phyloP scores from a whole-genome alignment of 2,797 vertebrate genomes.

The Mycteria americana region DNA sequence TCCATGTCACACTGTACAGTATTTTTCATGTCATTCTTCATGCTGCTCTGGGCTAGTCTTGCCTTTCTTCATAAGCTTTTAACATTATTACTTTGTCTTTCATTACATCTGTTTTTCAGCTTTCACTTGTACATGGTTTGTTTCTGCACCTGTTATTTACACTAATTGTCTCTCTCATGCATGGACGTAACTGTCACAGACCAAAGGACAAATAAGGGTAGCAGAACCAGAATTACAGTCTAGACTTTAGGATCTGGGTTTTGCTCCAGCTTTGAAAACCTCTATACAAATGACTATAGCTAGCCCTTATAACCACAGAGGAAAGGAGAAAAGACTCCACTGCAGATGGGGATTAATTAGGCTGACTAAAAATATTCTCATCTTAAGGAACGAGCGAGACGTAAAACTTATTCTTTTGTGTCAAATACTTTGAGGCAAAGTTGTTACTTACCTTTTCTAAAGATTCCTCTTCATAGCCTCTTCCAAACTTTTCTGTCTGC shows the following conservation, averaged over 20 bases:
- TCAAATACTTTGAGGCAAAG: background rate
- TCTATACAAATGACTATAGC: background rate
- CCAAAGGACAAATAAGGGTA: background rate
- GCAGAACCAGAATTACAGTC: background rate
- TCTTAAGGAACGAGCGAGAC: background rate
- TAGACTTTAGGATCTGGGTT: background rate
- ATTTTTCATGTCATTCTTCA: background rate
- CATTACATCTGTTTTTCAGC: background rate
- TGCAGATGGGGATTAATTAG: background rate
- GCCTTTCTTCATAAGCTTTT: background rate
- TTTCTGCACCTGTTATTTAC: background rate
- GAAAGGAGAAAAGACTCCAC: background rate
- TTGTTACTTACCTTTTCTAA: conserved; percentile 85
- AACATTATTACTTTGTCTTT: accelerated
- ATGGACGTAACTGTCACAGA: background rate
- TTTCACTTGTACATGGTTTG: background rate
- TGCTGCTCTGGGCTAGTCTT: background rate
- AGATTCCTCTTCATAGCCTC: conserved; percentile 76
- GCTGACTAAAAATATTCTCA: background rate
- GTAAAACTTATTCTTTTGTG: background rate
- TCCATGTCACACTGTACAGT: background rate
- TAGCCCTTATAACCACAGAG: background rate
- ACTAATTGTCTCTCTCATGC: background rate
- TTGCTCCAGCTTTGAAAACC: background rate
- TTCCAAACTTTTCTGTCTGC: conserved; percentile 74